Evolutionary conservation across 2,888 invertebrate genomes (phyloP).

Genomic region (Dascillus cervinus): DNA sequence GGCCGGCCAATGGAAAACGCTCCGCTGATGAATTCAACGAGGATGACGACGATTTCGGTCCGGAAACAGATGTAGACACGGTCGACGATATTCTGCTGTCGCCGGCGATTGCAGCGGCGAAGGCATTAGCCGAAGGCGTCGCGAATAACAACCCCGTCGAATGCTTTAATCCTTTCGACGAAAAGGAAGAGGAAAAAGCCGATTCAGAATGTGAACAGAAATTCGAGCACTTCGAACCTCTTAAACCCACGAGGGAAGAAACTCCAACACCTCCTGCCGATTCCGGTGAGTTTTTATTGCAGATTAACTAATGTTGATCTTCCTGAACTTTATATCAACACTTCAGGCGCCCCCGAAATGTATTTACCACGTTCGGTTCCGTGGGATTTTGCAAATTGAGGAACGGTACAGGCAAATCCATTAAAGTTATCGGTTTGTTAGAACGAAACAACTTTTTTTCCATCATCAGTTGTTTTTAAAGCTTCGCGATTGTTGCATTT

Average conservation of each 20-base stretch:
- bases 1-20: conserved; percentile 30
- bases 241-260: conserved; percentile 40
- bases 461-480: too few species aligned
- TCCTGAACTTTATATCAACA: too few species aligned
- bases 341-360: too few species aligned
- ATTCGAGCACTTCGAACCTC: conserved; percentile 25
- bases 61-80: conserved; percentile 68
- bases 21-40: conserved; percentile 42
- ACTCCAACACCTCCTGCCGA: conserved; percentile 55
- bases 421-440: too few species aligned
- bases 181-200: conserved; percentile 29
- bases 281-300: conserved; percentile 46
- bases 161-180: conserved; percentile 30
- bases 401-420: too few species aligned
- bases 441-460: too few species aligned
- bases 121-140: conserved; percentile 33
- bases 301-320: too few species aligned
- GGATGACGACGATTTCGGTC: conserved; percentile 63
- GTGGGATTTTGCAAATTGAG: too few species aligned
- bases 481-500: too few species aligned
- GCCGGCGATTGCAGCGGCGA: conserved; percentile 32
- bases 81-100: conserved; percentile 46
- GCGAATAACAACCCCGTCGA: conserved; percentile 30
- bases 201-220: conserved; percentile 29
- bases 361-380: too few species aligned